These are phyloP conservation scores for Elachura formosa DNA, from an alignment of 2,113 vertebrate species.

Conservation along the genomic window DNA sequence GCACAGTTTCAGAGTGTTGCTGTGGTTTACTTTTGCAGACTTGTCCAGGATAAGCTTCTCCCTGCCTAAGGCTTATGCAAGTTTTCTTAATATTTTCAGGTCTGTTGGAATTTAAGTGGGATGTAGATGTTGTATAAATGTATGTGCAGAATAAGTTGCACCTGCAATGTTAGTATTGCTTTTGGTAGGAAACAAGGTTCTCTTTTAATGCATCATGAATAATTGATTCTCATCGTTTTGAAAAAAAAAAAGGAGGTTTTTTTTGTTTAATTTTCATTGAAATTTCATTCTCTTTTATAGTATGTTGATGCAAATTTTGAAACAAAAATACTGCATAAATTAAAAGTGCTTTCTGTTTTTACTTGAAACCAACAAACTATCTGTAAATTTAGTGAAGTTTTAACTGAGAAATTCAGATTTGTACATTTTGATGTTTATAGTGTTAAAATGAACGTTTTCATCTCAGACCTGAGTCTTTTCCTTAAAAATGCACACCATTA, in stretches of 20 bases:
- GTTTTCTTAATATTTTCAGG: neutral
- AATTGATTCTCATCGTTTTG: neutral
- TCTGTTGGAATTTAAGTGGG: neutral
- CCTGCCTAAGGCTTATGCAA: neutral
- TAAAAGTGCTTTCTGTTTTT: neutral
- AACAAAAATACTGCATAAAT: neutral
- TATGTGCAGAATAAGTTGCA: neutral
- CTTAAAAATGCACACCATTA: neutral
- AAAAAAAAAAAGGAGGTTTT: neutral
- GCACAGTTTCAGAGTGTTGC: neutral
- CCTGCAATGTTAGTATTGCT: neutral
- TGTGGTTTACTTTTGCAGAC: neutral
- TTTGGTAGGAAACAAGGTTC: neutral
- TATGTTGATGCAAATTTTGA: neutral
- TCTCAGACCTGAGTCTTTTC: neutral
- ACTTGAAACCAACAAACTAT: neutral
- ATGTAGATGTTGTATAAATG: neutral
- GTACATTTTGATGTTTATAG: neutral
- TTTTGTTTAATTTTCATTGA: neutral
- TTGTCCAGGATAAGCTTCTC: neutral
- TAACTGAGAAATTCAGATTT: neutral
- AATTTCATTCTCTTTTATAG: neutral
- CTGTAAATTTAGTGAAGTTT: neutral
- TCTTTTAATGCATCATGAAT: neutral
- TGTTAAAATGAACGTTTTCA: neutral